Base-by-base conservation (phyloP, 2,797 vertebrate species). In the Chiroxiphia lanceolata region DNA sequence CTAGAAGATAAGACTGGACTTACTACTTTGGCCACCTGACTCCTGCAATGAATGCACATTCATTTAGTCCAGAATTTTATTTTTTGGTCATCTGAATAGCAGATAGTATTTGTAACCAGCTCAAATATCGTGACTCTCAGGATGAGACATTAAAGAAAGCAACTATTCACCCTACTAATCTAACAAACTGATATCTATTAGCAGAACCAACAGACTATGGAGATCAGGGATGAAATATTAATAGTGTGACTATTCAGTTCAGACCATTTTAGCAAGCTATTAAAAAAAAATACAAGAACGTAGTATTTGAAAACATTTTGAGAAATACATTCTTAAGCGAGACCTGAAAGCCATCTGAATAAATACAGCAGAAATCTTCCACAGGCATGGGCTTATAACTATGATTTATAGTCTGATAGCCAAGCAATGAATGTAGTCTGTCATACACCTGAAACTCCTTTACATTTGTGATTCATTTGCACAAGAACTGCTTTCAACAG, bases 331-430 rank as follows among this genome's bases (percentile, higher is more conserved):
- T 93, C 57, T 78, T 65, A 76, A 69, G 33, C 25, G 61, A 88
- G 11, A 19, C 67, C 71, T 78, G 76, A 75, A 92, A 95, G 18
- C 22, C 40, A 69, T 60, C 54, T 71, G 82, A 95, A 76, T 53
- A 90, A 72, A 84, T 67, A 57, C 25, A 87, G 25, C 47, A 76
- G 83, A 88, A 91, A 60, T 60, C 83, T 82, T 90, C 44, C 51
- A 90, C 5, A 3, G 59, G 44, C 0, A 0, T 34, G 18, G 36
- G 51, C 87, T 93, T 86, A 20, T 56, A 90, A 59, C 61, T 51
- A 40, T 34, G 74, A 90, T 81, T 94, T 93, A 86, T 34, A 81
- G 85, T 51, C 56, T 78, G 60, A 94, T 89, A 94, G 84, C 81
- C 83, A 83, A 89, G 60, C 91, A 87, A 63, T 61, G 18, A 94